Evolutionary conservation across 2,888 invertebrate species (phyloP).

Genomic region (Imbricaverruca yamaguchii): DNA sequence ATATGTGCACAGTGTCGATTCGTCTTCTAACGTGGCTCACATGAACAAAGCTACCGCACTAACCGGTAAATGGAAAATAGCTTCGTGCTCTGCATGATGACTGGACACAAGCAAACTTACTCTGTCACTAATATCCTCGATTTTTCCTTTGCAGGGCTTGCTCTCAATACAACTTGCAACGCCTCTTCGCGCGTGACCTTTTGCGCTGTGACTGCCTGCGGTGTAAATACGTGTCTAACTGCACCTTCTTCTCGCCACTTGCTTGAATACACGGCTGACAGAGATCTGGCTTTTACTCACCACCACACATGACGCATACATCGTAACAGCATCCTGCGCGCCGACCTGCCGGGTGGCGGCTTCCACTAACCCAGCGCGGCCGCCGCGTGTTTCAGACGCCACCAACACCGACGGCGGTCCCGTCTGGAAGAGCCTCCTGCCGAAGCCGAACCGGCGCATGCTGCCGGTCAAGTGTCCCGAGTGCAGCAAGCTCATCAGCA

Average conservation of each 20-base stretch:
- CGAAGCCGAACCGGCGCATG: constrained; percentile 18
- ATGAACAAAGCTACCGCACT: not conserved
- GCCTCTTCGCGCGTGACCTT: constrained; percentile 10
- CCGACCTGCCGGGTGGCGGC: not conserved
- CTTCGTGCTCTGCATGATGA: not conserved
- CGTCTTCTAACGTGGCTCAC: not conserved
- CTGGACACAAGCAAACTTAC: not conserved
- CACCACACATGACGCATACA: too few relatives aligned
- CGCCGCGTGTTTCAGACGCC: not conserved
- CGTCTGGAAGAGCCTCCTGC: not conserved
- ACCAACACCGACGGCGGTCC: not conserved
- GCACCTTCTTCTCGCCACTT: not conserved
- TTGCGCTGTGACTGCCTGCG: not conserved
- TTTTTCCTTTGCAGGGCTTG: not conserved
- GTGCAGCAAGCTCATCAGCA: constrained; percentile 33
- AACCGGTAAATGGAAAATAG: not conserved
- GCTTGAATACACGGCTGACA: not conserved
- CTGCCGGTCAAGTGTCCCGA: constrained; percentile 33
- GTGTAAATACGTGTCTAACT: not conserved
- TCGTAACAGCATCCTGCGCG: too few relatives aligned
- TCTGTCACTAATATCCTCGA: not conserved
- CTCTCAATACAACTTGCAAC: not conserved
- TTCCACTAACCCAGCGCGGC: not conserved
- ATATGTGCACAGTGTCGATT: too few relatives aligned
- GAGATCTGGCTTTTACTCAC: not conserved